Conservation (phyloP, 1,140 invertebrate species). For the Geopemphigus sp. region DNA sequence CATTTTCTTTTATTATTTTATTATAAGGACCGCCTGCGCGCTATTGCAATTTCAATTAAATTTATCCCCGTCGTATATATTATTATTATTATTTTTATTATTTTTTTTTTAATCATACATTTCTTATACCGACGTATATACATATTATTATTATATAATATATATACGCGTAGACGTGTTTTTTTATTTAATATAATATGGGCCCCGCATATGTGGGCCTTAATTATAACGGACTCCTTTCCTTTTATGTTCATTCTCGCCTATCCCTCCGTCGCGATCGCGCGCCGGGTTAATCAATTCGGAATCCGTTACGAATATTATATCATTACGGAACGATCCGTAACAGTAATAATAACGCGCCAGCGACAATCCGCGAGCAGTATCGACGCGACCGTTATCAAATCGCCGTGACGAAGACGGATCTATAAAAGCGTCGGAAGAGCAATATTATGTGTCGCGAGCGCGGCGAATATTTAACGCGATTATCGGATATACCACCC, state of each 20-base stretch:
- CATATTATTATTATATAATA: background rate
- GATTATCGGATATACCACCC: too few relatives aligned
- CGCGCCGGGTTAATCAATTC: background rate
- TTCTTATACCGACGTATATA: constrained; percentile 31
- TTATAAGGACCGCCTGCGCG: constrained; percentile 30
- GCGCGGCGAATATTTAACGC: too few relatives aligned
- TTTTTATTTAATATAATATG: constrained; percentile 46
- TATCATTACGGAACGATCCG: too few relatives aligned
- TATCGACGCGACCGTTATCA: too few relatives aligned
- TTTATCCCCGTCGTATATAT: constrained; percentile 31
- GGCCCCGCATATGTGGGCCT: constrained; percentile 47
- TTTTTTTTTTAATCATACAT: constrained; percentile 46
- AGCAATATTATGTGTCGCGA: too few relatives aligned
- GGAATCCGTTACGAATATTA: constrained; percentile 5
- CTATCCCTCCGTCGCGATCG: background rate
- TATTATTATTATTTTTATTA: constrained; percentile 25
- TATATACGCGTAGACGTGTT: background rate
- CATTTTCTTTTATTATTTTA: constrained; percentile 47
- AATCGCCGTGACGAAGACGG: too few relatives aligned
- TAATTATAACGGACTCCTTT: constrained; percentile 34
- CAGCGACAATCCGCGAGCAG: background rate
- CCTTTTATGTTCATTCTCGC: constrained; percentile 32
- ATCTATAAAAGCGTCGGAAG: too few relatives aligned
- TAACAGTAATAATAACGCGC: background rate
- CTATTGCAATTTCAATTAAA: constrained; percentile 46